These are phyloP conservation scores for cat (Felis catus) DNA, from an alignment of 2,113 vertebrate genomes.

Conservation along the genomic window F.catus_Fca126_mat1.0 CM031419.1:57894001-57894500, in stretches of 20 bases:
- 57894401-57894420: too few species aligned
- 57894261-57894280: neutral
- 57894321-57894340: too few species aligned
- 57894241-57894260: neutral
- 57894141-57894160: neutral
- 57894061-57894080: neutral
- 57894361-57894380: too few species aligned
- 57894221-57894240: neutral
- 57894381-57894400: too few species aligned
- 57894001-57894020: neutral
- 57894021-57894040: neutral
- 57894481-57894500: neutral
- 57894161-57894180: neutral
- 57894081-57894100: neutral
- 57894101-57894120: neutral
- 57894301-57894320: too few species aligned
- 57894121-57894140: neutral
- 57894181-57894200: neutral
- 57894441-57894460: too few species aligned
- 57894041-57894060: too few species aligned
- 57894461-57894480: neutral
- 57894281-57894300: too few species aligned
- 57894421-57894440: too few species aligned
- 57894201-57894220: neutral
- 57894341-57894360: too few species aligned